A percentile compares a stretch with the other conserved stretches of the same genome.
Conservation (phyloP, 2,113 vertebrate genomes). For the Rhinolophus sinicus region DNA sequence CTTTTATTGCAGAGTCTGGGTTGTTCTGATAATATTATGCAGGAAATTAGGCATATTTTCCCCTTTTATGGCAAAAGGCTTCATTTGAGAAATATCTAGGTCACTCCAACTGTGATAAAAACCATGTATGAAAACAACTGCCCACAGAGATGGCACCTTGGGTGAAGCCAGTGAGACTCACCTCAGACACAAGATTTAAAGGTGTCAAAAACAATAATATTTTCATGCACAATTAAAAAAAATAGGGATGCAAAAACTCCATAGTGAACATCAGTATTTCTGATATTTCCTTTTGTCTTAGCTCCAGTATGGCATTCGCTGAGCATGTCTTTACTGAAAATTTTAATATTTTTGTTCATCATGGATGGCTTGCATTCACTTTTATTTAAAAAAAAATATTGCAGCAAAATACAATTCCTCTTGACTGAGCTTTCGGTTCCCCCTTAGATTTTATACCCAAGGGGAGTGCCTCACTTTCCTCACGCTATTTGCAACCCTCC, state of each 20-base stretch:
- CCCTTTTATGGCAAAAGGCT: not conserved
- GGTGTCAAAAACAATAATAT: not conserved
- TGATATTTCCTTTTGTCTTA: not conserved
- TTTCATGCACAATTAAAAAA: not conserved
- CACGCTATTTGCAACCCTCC: not conserved
- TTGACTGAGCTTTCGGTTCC: not conserved
- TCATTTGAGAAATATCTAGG: not conserved
- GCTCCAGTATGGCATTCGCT: not conserved
- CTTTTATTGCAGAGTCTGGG: not conserved
- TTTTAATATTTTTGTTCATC: not conserved
- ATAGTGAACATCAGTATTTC: not conserved
- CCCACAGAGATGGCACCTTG: not conserved
- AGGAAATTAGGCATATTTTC: not conserved
- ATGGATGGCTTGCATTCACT: not conserved
- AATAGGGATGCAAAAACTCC: not conserved
- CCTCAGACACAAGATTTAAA: not conserved
- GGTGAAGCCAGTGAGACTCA: not conserved
- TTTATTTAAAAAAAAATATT: not conserved
- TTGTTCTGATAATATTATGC: not conserved
- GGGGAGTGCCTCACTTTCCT: not conserved
- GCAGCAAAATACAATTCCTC: not conserved
- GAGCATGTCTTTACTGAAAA: not conserved
- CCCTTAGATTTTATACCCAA: not conserved
- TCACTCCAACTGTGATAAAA: not conserved
- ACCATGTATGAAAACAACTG: not conserved